Evolutionary conservation across 2,888 invertebrate species (phyloP), one percentile per base, ranked within the genome.

Genomic region (Pristionchus mayeri): DNA sequence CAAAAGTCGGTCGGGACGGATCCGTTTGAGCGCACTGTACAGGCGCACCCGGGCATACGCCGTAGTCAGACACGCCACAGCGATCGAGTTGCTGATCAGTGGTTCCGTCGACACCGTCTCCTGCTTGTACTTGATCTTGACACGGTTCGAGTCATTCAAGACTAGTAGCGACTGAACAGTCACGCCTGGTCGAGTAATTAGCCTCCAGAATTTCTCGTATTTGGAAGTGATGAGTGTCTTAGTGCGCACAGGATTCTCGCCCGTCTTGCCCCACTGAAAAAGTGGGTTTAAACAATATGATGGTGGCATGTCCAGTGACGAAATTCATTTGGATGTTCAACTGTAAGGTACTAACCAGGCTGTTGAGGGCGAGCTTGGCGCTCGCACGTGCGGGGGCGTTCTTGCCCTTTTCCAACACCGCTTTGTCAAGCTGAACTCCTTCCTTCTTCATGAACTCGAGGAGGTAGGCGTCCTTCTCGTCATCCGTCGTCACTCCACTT

Each of bases 261-360:
- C 78, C 4, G 34, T 30, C 52, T 78, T 78, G 34, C 78, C 78
- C 78, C 78, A 78, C 78, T 78, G 21, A 27, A 78, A 52, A 30
- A 13, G 24, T 11, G 27, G 57, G 21, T 9, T 44, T n/a, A n/a
- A n/a, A n/a, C n/a, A n/a, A n/a, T n/a, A n/a, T n/a, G n/a, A n/a
- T n/a, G n/a, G n/a, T n/a, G n/a, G n/a, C n/a, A n/a, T n/a, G n/a
- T n/a, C n/a, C n/a, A n/a, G n/a, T n/a, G n/a, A n/a, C n/a, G n/a
- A n/a, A n/a, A n/a, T n/a, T n/a, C n/a, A 44, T 44, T 44, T 44
- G 44, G 44, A 6, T 57, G 57, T n/a, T n/a, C n/a, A 21, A 18
- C 21, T 57, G 21, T 57, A 11, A 24, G 27, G 21, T 18, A 75
- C 75, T 9, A 18, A 78, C 78, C 50, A 78, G 34, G 30, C n/a